phyloP scores from a whole-genome alignment of 2,797 vertebrate species.

The Leptatherina wallacei region DNA sequence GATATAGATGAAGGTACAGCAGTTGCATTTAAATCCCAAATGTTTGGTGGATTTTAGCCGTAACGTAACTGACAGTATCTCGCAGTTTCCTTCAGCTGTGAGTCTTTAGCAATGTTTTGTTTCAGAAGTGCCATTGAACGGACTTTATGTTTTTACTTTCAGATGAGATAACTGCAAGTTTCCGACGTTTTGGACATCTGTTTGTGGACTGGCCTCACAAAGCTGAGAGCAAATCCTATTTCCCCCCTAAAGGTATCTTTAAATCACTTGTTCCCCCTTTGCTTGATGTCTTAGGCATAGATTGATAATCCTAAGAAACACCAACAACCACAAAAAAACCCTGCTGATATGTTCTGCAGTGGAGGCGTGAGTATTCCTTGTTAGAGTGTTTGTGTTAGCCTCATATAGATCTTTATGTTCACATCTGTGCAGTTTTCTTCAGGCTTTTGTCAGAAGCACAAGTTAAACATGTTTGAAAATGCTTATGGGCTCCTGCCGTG shows the following conservation, averaged over 20 bases:
- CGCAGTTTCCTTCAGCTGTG: background rate
- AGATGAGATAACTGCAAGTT: constrained; percentile 99
- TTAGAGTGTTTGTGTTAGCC: background rate
- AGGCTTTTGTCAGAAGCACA: constrained; percentile 23
- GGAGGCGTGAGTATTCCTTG: background rate
- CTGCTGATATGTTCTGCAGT: background rate
- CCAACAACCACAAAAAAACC: background rate
- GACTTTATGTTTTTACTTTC: constrained; percentile 33
- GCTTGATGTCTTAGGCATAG: background rate
- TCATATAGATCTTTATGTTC: too few species aligned
- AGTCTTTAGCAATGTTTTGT: background rate
- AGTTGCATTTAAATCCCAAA: background rate
- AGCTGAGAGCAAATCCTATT: constrained; percentile 99
- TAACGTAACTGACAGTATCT: background rate
- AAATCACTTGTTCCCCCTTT: background rate
- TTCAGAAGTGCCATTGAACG: background rate
- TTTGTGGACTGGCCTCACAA: constrained; percentile 99
- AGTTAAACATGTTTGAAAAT: constrained; percentile 26
- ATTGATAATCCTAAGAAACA: background rate
- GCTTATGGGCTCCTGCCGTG: background rate
- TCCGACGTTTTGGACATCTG: constrained; percentile 97
- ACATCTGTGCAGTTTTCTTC: constrained; percentile 7
- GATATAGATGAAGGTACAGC: constrained; percentile 97
- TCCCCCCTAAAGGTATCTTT: constrained; percentile 95
- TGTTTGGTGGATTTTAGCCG: background rate